These are phyloP conservation scores for Gymnoscopelus braueri DNA, from an alignment of 2,797 vertebrate species.

Conservation along the genomic window DNA sequence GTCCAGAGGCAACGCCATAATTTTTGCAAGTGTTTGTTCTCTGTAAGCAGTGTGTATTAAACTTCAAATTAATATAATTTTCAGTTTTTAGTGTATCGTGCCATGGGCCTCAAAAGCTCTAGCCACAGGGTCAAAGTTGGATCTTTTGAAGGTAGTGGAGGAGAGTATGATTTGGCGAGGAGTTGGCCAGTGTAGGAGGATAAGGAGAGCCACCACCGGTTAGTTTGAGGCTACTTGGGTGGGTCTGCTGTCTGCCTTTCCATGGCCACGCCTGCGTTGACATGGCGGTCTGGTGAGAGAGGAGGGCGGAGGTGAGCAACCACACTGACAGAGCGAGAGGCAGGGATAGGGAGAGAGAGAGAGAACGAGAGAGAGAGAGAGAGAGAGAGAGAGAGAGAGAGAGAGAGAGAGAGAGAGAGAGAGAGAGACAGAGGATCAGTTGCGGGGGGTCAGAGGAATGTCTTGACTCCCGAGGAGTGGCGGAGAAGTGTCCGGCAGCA, in stretches of 20 bases:
- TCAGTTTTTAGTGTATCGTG: background rate
- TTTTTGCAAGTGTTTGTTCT: constrained; percentile 17
- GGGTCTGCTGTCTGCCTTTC: constrained; percentile 39
- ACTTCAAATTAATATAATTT: constrained; percentile 1
- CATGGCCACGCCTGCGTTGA: constrained; percentile 45
- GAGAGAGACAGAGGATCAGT: constrained; percentile 48
- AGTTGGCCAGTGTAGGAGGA: background rate
- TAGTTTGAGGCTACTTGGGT: background rate
- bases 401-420: background rate
- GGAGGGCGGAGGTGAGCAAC: constrained; percentile 20
- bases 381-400: background rate
- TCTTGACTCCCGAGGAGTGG: constrained; percentile 71
- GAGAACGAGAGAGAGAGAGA: constrained; percentile 35
- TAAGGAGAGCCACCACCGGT: too few species aligned
- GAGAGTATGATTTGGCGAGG: background rate
- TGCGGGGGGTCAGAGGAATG: constrained; percentile 73
- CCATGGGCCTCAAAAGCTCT: too few species aligned
- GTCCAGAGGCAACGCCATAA: constrained; percentile 50
- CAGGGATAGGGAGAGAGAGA: constrained; percentile 38
- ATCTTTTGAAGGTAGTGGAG: too few species aligned
- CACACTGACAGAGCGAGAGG: too few species aligned
- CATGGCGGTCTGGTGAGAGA: constrained; percentile 45
- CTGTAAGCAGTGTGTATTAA: background rate
- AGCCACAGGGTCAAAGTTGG: too few species aligned
- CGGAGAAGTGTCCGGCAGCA: constrained; percentile 72